Base-by-base conservation (phyloP, 2,888 invertebrate species). In the Schrankia costaestrigalis region DNA sequence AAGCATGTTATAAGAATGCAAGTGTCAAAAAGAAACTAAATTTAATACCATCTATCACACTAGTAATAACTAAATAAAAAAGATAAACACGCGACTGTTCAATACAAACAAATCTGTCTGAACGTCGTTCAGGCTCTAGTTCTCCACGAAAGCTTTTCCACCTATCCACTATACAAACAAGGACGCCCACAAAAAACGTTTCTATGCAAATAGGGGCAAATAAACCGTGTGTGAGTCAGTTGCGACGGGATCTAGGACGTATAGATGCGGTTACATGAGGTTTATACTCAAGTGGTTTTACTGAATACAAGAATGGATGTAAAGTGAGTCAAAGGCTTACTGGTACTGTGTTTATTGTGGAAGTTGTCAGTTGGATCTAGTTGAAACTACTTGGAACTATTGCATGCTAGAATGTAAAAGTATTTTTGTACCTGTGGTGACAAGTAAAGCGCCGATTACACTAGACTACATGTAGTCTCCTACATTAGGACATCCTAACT, bases 161-260 rank as follows among this genome's bases (percentile, higher is more conserved):
- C 80, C 82, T 84, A 82, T 77, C 78, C 78, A 72, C 80, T 80
- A 71, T 76, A 81, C 84, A 86, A 85, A 86, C 83, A 84, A 79
- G 82, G 66, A 78, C 81, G 78, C 79, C 83, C 80, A 79, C 82
- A 85, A 87, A 83, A 86, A 87, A 86, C 86, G 84, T 86, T 87
- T 85, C 80, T 78, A 87, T 87, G 86, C 85, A 87, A 87, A 87
- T 86, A 84, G 69, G 78, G 71, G 78, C 83, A 85, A 86, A 87
- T 85, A 87, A 84, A 85, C 78, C 74, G 76, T 68, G 77, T 75
- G 76, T 69, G 76, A 77, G 78, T 71, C 73, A 67, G 60, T 58
- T 58, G 45, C 40, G 44, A 58, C 24, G 24, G 31, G 74, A 75
- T 59, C 46, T 68, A 62, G 40, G 57, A 40, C 33, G 13, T 19